A percentile compares a stretch with the other conserved stretches of the same genome.
These are phyloP conservation scores for Ceratina japonica DNA, from an alignment of 1,140 invertebrate genomes.

Conservation along the genomic window DNA sequence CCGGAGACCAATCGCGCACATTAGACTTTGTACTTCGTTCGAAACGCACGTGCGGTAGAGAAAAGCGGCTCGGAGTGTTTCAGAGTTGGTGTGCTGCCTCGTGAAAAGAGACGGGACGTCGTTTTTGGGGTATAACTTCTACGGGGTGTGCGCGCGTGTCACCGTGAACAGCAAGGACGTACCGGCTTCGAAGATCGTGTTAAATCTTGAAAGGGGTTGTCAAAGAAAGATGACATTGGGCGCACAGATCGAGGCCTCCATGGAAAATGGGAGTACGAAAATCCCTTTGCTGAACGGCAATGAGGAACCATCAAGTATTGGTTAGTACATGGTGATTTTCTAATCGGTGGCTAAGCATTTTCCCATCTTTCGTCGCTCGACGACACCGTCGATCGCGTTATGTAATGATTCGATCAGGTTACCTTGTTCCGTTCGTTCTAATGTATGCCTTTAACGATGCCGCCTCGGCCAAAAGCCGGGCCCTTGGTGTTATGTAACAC, in stretches of 20 bases:
- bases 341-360: background rate
- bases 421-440: constrained; percentile 17
- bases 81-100: constrained; percentile 54
- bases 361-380: constrained; percentile 32
- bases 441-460: constrained; percentile 13
- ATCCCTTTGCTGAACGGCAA: constrained; percentile 71
- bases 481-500: constrained; percentile 62
- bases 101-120: constrained; percentile 53
- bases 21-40: constrained; percentile 71
- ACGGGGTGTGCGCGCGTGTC: constrained; percentile 50
- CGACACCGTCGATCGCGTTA: constrained; percentile 22
- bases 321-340: constrained; percentile 50
- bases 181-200: background rate
- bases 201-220: background rate
- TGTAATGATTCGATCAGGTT: constrained; percentile 46
- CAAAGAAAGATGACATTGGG: constrained; percentile 73
- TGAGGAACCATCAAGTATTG: constrained; percentile 59
- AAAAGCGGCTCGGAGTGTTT: constrained; percentile 50
- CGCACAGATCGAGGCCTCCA: constrained; percentile 73
- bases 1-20: constrained; percentile 57
- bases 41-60: constrained; percentile 72
- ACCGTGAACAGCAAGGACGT: constrained; percentile 23
- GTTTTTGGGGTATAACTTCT: constrained; percentile 39
- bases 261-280: constrained; percentile 71
- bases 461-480: constrained; percentile 38